These are phyloP conservation scores for Microcebus murinus DNA, from an alignment of 2,113 vertebrate species.

Conservation along the genomic window DNA sequence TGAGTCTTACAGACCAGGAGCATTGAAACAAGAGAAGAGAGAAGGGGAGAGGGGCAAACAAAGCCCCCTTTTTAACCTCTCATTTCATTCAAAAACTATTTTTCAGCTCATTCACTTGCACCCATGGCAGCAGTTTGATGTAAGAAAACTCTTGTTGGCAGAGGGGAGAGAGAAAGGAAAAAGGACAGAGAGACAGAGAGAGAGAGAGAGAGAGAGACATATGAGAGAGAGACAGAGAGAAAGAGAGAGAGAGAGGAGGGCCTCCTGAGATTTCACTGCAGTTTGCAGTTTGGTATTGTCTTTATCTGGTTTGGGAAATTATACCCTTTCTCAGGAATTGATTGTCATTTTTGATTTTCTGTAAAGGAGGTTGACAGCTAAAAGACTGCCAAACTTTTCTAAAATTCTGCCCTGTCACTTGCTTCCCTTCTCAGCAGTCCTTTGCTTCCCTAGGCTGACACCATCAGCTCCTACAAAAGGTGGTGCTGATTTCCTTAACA, in stretches of 20 bases:
- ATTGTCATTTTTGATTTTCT: slow-evolving; percentile 61
- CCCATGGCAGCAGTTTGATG: slow-evolving; percentile 13
- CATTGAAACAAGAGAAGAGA: neutral
- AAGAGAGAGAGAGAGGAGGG: neutral
- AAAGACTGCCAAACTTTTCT: slow-evolving; percentile 68
- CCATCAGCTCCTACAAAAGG: neutral
- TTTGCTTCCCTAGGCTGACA: slow-evolving; percentile 21
- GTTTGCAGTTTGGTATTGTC: neutral
- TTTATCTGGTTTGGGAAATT: slow-evolving; percentile 68
- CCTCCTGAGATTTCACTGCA: neutral
- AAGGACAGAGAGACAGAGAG: neutral
- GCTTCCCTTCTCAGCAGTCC: neutral
- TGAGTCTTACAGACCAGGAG: neutral
- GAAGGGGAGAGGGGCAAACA: neutral
- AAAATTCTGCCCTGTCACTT: slow-evolving; percentile 28
- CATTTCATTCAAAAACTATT: slow-evolving; percentile 12
- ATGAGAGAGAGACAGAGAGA: neutral
- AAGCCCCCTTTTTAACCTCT: neutral
- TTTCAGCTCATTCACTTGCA: slow-evolving; percentile 26
- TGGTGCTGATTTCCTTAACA: neutral
- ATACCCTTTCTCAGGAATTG: slow-evolving; percentile 67
- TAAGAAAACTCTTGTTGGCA: slow-evolving; percentile 25
- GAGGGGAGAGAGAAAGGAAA: neutral
- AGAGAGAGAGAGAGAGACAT: neutral
- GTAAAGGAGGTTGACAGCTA: slow-evolving; percentile 54